A percentile compares a stretch with the other conserved stretches of the same genome.
Evolutionary conservation across 1,140 invertebrate genomes (phyloP).

Genomic region (Heliothis subflexa): DNA sequence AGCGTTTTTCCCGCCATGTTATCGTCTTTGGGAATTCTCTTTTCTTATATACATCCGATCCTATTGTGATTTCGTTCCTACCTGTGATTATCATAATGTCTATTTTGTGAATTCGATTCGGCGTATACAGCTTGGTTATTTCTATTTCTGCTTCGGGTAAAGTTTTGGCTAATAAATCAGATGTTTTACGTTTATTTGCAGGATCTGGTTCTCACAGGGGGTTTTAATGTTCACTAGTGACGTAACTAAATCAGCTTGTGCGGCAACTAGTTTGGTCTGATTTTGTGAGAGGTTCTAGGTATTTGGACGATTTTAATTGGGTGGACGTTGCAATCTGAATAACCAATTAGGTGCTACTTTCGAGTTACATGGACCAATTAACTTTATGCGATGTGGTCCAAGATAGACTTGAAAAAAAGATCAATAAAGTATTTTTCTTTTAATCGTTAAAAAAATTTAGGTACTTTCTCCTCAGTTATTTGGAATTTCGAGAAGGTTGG

Average conservation of each 20-base stretch:
- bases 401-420: neutral
- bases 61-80: conserved; percentile 72
- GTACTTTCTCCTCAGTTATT: too few relatives aligned
- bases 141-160: conserved; percentile 10
- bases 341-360: conserved; percentile 24
- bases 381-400: neutral
- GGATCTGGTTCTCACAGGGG: neutral
- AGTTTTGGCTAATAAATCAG: neutral
- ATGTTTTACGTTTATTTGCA: neutral
- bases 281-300: conserved; percentile 21
- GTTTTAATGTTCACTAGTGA: conserved; percentile 38
- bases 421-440: neutral
- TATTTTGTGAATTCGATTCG: conserved; percentile 55
- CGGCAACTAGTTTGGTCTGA: conserved; percentile 21
- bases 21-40: conserved; percentile 72
- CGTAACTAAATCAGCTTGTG: conserved; percentile 22
- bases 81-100: conserved; percentile 74
- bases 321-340: conserved; percentile 28
- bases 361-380: conserved; percentile 23
- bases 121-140: conserved; percentile 46
- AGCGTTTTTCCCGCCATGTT: conserved; percentile 75
- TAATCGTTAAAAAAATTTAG: too few relatives aligned
- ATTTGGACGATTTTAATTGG: conserved; percentile 40
- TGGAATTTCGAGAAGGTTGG: too few relatives aligned
- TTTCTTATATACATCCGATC: conserved; percentile 68